Evolutionary conservation across 2,888 invertebrate genomes (phyloP).

Genomic region (Eupithecia pulchellata): DNA sequence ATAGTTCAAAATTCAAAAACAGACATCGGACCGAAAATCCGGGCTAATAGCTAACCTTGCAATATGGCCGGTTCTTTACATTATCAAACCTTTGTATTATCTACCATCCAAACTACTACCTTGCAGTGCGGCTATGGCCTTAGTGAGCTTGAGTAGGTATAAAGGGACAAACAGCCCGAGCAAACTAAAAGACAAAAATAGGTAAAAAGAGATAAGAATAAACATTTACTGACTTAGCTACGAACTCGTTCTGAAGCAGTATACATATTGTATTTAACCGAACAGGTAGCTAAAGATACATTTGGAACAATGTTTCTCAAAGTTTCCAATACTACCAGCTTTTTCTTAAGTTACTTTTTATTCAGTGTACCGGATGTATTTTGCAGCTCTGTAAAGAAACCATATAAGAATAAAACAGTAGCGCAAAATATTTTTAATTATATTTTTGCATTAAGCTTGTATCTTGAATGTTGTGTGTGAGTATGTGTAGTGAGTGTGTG

Average conservation of each 20-base stretch:
- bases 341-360: conserved; percentile 60
- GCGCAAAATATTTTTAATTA: background rate
- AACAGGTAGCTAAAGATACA: conserved; percentile 21
- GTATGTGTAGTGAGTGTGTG: too few species aligned
- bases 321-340: conserved; percentile 53
- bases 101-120: background rate
- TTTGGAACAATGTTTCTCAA: conserved; percentile 48
- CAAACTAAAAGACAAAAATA: background rate
- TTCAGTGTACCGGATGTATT: conserved; percentile 62
- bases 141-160: background rate
- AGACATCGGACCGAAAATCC: background rate
- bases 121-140: background rate
- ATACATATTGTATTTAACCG: conserved; percentile 13
- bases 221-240: conserved; percentile 6
- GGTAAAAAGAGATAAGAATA: conserved; percentile 5
- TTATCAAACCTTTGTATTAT: background rate
- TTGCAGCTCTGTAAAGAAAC: conserved; percentile 58
- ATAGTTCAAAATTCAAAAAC: background rate
- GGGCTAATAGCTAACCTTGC: background rate
- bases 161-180: background rate
- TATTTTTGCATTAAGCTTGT: background rate
- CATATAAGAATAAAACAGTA: conserved; percentile 18
- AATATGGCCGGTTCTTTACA: background rate
- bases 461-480: background rate
- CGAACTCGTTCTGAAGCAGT: conserved; percentile 3